Percentiles rank a stretch among this genome's conserved stretches.
Conservation (phyloP, 2,797 vertebrate species). For the Rhinichthys osculus region DNA sequence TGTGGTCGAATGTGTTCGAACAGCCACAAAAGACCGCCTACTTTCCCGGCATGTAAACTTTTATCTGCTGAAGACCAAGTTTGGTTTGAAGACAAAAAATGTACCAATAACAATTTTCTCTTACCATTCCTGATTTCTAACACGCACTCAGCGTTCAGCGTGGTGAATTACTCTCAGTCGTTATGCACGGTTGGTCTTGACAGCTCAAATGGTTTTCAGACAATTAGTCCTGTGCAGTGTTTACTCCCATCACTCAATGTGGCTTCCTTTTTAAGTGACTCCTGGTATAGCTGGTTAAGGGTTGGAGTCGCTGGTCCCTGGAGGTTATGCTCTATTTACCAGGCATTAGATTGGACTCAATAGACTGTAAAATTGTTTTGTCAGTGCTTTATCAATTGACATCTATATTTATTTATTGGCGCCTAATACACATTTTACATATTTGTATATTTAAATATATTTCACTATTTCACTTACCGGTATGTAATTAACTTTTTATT, state of each 20-base stretch:
- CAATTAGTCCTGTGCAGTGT: background rate
- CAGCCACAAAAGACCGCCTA: too few relatives aligned
- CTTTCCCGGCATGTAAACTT: too few relatives aligned
- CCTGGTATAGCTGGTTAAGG: background rate
- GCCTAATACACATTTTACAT: too few relatives aligned
- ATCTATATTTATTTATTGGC: background rate
- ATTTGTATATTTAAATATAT: too few relatives aligned
- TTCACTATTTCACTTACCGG: too few relatives aligned
- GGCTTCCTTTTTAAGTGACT: constrained; percentile 12
- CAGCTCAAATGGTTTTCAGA: constrained; percentile 26
- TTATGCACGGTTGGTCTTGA: background rate
- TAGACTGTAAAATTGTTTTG: background rate
- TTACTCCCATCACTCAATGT: background rate
- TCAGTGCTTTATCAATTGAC: background rate
- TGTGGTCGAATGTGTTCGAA: too few relatives aligned
- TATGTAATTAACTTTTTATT: too few relatives aligned
- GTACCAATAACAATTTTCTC: background rate
- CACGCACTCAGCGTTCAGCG: too few relatives aligned
- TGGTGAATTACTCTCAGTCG: too few relatives aligned
- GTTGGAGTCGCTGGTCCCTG: background rate
- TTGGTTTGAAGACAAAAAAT: too few relatives aligned
- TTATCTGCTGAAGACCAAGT: too few relatives aligned
- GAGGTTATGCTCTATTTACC: background rate
- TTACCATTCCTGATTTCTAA: too few relatives aligned
- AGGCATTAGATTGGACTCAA: background rate